phyloP scores from a whole-genome alignment of 2,113 vertebrate genomes.

The Cavia aperea region DNA sequence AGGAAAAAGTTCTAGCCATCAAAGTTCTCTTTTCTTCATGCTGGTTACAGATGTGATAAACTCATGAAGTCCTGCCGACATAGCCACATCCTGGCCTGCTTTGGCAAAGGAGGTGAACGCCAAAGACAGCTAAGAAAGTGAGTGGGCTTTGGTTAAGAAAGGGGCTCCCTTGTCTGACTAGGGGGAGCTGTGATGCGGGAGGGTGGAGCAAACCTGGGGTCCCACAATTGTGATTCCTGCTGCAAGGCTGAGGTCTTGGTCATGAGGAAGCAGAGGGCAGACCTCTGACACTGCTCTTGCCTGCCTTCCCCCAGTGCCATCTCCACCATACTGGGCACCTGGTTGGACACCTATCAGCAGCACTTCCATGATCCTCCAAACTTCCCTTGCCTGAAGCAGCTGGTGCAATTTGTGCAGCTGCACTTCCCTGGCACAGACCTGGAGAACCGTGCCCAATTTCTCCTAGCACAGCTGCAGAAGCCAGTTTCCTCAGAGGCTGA shows the following conservation, averaged over 20 bases:
- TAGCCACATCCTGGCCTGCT: conserved; percentile 84
- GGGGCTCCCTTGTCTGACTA: not conserved
- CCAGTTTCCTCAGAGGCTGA: conserved; percentile 81
- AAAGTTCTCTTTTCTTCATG: not conserved
- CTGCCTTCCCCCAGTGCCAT: conserved; percentile 79
- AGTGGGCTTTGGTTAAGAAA: conserved; percentile 58
- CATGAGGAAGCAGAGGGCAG: not conserved
- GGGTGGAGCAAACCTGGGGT: too few relatives aligned
- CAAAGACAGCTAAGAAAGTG: conserved; percentile 93
- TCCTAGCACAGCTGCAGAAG: conserved; percentile 91
- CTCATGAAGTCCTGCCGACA: conserved; percentile 79
- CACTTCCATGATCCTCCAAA: conserved; percentile 90
- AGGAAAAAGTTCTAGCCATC: not conserved
- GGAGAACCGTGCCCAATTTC: conserved; percentile 90
- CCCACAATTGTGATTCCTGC: not conserved
- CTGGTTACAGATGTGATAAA: conserved; percentile 45
- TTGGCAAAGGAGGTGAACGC: conserved; percentile 78
- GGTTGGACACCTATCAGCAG: conserved; percentile 84
- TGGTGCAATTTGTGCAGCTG: conserved; percentile 87
- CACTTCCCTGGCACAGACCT: conserved; percentile 92
- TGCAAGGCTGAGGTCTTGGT: not conserved
- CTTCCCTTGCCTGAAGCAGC: conserved; percentile 88
- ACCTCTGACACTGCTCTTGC: not conserved
- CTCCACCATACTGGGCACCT: conserved; percentile 95
- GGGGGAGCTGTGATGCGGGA: not conserved